Evolutionary conservation across 2,113 vertebrate genomes (phyloP).

Genomic region (Cynocephalus volans): DNA sequence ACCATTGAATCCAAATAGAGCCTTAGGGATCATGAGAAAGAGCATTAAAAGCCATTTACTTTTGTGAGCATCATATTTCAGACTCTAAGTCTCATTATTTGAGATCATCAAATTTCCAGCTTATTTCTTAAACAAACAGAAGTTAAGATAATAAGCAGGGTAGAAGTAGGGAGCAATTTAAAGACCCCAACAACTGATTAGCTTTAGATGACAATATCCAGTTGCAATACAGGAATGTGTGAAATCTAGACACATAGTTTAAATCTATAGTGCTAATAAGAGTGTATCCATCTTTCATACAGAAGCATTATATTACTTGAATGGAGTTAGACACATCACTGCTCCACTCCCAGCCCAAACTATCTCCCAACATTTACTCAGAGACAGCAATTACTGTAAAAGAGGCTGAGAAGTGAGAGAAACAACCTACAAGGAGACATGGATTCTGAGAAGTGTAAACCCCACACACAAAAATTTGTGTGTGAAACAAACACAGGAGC

Average conservation of each 20-base stretch:
- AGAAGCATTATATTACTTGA: neutral
- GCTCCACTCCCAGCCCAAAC: neutral
- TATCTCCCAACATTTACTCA: neutral
- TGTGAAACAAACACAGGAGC: neutral
- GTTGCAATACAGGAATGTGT: neutral
- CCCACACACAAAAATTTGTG: neutral
- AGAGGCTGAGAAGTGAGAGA: neutral
- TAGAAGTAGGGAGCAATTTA: constrained; percentile 1
- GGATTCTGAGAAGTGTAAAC: neutral
- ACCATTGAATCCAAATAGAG: constrained; percentile 57
- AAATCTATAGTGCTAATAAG: neutral
- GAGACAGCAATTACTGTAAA: neutral
- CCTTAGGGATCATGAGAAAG: constrained; percentile 32
- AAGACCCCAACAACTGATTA: constrained; percentile 48
- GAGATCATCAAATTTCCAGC: constrained; percentile 63
- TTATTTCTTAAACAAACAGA: constrained; percentile 69
- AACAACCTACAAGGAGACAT: no score
- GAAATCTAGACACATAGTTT: constrained; percentile 50
- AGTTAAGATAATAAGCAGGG: constrained; percentile 61
- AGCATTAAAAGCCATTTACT: constrained; percentile 57
- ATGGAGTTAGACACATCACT: neutral
- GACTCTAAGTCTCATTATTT: constrained; percentile 71
- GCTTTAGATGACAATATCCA: constrained; percentile 10
- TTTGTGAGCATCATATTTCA: constrained; percentile 41
- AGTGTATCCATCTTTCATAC: neutral